Conservation (phyloP, 2,113 vertebrate species). For the Alouatta palliata region DNA sequence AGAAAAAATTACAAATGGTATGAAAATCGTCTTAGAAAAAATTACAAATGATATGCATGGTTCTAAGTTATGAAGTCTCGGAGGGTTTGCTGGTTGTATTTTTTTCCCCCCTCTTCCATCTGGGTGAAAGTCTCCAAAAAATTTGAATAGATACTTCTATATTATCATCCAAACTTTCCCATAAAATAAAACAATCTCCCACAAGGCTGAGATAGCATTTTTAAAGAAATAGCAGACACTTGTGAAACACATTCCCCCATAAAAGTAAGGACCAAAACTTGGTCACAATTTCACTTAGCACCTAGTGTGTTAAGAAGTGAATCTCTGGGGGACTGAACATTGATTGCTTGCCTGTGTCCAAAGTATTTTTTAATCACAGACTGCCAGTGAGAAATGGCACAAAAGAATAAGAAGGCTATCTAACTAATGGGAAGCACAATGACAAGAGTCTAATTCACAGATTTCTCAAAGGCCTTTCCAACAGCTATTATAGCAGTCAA, state of each 20-base stretch:
- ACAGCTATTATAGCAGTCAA: slow-evolving; percentile 44
- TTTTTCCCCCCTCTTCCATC: not conserved
- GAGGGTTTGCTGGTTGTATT: not conserved
- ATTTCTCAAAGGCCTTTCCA: slow-evolving; percentile 56
- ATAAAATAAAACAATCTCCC: not conserved
- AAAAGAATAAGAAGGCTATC: slow-evolving; percentile 8
- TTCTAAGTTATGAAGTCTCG: not conserved
- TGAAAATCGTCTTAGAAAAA: not conserved
- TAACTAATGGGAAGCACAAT: not conserved
- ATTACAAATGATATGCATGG: not conserved
- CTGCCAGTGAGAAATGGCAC: not conserved
- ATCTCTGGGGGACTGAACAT: not conserved
- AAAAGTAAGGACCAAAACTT: slow-evolving; percentile 35
- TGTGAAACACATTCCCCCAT: slow-evolving; percentile 38
- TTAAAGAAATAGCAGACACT: slow-evolving; percentile 43
- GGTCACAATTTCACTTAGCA: slow-evolving; percentile 46
- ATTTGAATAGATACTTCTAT: not conserved
- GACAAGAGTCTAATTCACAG: slow-evolving; percentile 33
- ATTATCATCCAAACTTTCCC: not conserved
- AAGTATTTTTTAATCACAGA: slow-evolving; percentile 8
- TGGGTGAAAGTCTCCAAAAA: slow-evolving; percentile 3
- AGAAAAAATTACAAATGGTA: not conserved
- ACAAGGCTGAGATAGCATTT: not conserved
- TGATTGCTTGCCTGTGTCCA: not conserved
- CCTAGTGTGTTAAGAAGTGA: slow-evolving; percentile 49